Base-by-base conservation (phyloP, 35 echinoderm and acorn worm genomes). In the Holothuria glaberrima region DNA sequence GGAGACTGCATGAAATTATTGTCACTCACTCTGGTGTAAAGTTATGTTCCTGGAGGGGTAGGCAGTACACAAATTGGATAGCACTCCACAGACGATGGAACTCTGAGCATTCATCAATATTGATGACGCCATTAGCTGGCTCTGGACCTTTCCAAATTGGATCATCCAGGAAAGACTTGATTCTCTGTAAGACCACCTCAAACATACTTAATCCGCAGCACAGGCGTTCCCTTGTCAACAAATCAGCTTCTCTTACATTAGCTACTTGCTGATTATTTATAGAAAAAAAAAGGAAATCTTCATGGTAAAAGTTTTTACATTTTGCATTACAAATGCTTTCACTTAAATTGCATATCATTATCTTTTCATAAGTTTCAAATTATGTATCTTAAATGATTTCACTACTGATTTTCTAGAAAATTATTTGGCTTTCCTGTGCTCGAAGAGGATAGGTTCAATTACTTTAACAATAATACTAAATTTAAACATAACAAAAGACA, bases 81-180 rank as follows among this genome's bases (percentile, higher is more conserved):
- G 97, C 97, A 88, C 97, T 99, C 97, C 97, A 99, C 5, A 99
- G 82, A 33, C 97, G 65, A 64, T 99, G 97, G 88, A 99, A 99
- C 76, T 99, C 97, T 0, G 91, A 92, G 35, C 97, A 99, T 85
- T 99, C 97, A 62, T 99, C 97, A 22, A 99, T 93, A 68, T 95
- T 99, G 88, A 99, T 95, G n/a, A 99, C 93, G 9, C 97, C 97
- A 71, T 99, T 99, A 17, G 89, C 67, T 19, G 97, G 97, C 38
- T 94, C 88, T 58, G 88, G 80, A 3, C 97, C 97, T 22, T 92
- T 82, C 93, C 93, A 94, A 22, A 93, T 84, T 0, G 88, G 80
- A 46, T 99, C 97, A 59, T 94, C 91, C 4, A 99, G 86, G 91
- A 95, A 99, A 50, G 93, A 92, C 36, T 92, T 92, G 91, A 99